A percentile compares a stretch with the other conserved stretches of the same genome.
Evolutionary conservation across 2,888 invertebrate species (phyloP).

Genomic region (Alviniconcha strummeri): DNA sequence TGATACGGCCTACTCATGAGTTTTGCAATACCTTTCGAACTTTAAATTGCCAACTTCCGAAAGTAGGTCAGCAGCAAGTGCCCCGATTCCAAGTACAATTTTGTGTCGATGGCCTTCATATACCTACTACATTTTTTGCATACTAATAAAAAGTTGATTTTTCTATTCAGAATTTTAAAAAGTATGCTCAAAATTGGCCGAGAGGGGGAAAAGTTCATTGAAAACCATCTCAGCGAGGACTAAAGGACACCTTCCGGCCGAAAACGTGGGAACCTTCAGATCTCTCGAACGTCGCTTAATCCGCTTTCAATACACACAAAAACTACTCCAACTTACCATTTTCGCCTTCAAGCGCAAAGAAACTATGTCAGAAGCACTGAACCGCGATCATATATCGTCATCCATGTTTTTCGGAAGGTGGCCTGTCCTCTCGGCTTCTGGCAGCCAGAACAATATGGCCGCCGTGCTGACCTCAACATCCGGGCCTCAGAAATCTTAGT

Average conservation of each 20-base stretch:
- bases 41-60: neutral
- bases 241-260: constrained; percentile 10
- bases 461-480: constrained; percentile 34
- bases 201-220: neutral
- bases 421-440: constrained; percentile 15
- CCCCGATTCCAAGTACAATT: neutral
- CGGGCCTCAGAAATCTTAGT: constrained; percentile 21
- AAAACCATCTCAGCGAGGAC: neutral
- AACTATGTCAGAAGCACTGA: neutral
- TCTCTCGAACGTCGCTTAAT: neutral
- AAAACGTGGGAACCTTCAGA: neutral
- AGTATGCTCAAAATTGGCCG: neutral
- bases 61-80: constrained; percentile 11
- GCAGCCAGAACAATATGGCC: constrained; percentile 34
- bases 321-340: constrained; percentile 6
- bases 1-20: no score
- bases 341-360: constrained; percentile 22
- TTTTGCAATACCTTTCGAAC: no score
- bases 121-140: neutral
- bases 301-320: neutral
- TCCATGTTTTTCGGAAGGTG: neutral
- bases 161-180: neutral
- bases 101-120: neutral
- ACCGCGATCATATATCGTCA: neutral
- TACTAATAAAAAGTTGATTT: neutral